Conservation (phyloP, 1,140 invertebrate species). For the Aphelinus certus region DNA sequence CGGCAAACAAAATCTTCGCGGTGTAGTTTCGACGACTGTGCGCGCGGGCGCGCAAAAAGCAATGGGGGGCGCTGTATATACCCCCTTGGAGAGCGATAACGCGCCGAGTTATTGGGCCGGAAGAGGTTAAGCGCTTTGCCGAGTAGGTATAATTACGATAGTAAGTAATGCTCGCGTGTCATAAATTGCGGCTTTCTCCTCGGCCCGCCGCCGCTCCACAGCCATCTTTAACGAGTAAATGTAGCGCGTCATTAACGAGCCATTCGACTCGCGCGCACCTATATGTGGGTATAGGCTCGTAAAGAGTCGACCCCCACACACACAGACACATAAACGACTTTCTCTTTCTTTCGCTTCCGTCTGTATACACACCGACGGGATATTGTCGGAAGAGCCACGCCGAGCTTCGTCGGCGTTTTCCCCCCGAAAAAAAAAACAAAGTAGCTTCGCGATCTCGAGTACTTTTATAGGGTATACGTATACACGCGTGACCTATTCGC, state of each 20-base stretch:
- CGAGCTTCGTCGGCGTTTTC: too few species aligned
- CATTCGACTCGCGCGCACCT: constrained; percentile 3
- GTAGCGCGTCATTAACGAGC: constrained; percentile 34
- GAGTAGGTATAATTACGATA: constrained; percentile 23
- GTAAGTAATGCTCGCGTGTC: constrained; percentile 3
- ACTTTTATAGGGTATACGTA: neutral
- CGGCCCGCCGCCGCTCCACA: neutral
- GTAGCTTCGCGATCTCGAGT: too few species aligned
- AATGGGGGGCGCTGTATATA: neutral
- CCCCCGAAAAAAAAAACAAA: neutral
- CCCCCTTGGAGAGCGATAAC: neutral
- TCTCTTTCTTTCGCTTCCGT: too few species aligned
- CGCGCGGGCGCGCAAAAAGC: constrained; percentile 2
- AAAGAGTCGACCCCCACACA: neutral
- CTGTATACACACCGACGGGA: too few species aligned
- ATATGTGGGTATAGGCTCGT: constrained; percentile 2
- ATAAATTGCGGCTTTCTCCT: constrained; percentile 15
- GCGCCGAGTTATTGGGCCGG: constrained; percentile 1
- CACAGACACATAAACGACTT: too few species aligned
- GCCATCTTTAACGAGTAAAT: constrained; percentile 29
- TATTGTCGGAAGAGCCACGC: too few species aligned
- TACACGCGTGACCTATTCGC: neutral
- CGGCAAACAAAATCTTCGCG: constrained; percentile 23
- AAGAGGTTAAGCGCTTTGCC: constrained; percentile 11
- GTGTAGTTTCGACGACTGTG: too few species aligned